A percentile compares a stretch with the other conserved stretches of the same genome.
Conservation (phyloP, 2,888 invertebrate genomes). For the Pachliopta kotzebuea region DNA sequence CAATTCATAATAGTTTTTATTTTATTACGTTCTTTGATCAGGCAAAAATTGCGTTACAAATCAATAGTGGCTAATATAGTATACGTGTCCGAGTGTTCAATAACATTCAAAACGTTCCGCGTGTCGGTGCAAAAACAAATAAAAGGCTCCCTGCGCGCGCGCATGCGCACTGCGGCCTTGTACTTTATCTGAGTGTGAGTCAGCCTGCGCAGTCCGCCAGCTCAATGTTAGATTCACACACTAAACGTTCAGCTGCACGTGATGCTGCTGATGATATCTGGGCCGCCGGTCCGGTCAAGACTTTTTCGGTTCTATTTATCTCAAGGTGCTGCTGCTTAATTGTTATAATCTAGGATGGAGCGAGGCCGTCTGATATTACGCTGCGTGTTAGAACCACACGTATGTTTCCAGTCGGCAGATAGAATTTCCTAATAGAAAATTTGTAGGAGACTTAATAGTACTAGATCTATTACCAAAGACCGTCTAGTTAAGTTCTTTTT, state of each 20-base stretch:
- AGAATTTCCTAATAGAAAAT: too few relatives aligned
- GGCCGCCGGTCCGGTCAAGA: slow-evolving; percentile 41
- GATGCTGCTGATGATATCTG: slow-evolving; percentile 32
- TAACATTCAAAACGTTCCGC: not conserved
- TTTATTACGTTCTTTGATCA: too few relatives aligned
- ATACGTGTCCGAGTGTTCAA: too few relatives aligned
- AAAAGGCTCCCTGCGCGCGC: slow-evolving; percentile 4
- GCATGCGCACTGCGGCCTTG: slow-evolving; percentile 47
- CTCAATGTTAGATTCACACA: slow-evolving; percentile 41
- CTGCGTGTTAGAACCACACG: too few relatives aligned
- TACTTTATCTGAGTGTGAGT: slow-evolving; percentile 66
- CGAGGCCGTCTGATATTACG: not conserved
- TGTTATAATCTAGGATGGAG: slow-evolving; percentile 1
- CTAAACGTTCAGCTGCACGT: slow-evolving; percentile 45
- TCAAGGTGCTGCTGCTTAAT: slow-evolving; percentile 15
- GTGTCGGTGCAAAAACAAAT: slow-evolving; percentile 11
- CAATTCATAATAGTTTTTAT: too few relatives aligned
- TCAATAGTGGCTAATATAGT: too few relatives aligned
- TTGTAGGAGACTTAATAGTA: too few relatives aligned
- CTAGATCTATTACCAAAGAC: too few relatives aligned
- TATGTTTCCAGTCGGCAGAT: too few relatives aligned
- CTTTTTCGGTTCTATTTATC: slow-evolving; percentile 10
- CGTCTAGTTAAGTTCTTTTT: too few relatives aligned
- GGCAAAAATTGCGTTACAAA: too few relatives aligned
- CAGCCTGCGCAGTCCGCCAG: slow-evolving; percentile 43